Evolutionary conservation across 2,113 vertebrate genomes (phyloP).

Genomic region (Ornithorhynchus anatinus): DNA sequence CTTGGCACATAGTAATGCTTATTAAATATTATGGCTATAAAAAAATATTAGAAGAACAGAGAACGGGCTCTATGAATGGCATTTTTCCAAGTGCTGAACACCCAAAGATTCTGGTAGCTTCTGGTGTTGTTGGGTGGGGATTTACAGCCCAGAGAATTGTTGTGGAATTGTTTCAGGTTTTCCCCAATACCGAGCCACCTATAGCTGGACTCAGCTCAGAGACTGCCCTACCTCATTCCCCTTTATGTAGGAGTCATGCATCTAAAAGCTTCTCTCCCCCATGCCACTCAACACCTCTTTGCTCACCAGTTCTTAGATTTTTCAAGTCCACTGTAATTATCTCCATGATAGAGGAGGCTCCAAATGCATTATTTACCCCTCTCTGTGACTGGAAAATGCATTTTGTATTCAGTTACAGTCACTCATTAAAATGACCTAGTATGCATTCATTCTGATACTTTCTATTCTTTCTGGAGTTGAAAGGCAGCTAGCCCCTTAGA

Average conservation of each 20-base stretch:
- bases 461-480: too few relatives aligned
- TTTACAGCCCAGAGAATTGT: too few relatives aligned
- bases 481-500: too few relatives aligned
- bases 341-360: constrained; percentile 26
- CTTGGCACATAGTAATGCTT: background rate
- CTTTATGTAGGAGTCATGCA: background rate
- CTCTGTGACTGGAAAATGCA: constrained; percentile 35
- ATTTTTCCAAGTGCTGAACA: too few relatives aligned
- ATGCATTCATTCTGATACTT: constrained; percentile 21
- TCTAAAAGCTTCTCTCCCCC: background rate
- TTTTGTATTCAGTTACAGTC: constrained; percentile 31
- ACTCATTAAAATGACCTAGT: constrained; percentile 41
- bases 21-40: background rate
- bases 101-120: too few relatives aligned
- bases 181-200: background rate
- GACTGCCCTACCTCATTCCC: background rate
- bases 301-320: background rate
- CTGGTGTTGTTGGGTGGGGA: too few relatives aligned
- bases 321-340: constrained; percentile 36
- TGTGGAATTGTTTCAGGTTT: too few relatives aligned
- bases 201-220: background rate
- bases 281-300: background rate
- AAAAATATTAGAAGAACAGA: background rate
- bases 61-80: background rate
- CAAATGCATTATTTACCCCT: constrained; percentile 16